phyloP scores from a whole-genome alignment of 2,797 vertebrate species.

The Enteromius trimaculatus region DNA sequence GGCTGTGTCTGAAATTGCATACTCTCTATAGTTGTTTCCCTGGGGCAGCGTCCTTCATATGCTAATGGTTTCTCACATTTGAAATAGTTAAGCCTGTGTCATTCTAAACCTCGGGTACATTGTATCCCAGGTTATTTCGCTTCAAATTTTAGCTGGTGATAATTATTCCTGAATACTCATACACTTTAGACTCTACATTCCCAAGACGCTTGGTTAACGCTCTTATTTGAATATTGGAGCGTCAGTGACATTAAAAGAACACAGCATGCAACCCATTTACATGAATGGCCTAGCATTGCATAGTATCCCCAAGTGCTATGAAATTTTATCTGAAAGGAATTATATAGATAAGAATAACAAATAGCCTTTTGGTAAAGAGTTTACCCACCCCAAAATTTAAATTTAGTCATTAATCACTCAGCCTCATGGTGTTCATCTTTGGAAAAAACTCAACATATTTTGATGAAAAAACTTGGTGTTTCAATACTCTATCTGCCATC shows the following conservation, averaged over 20 bases:
- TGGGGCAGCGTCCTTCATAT: not conserved
- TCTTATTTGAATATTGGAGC: not conserved
- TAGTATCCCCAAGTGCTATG: not conserved
- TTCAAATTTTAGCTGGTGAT: not conserved
- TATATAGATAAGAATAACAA: not conserved
- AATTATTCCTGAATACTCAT: not conserved
- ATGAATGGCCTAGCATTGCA: not conserved
- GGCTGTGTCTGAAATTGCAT: not conserved
- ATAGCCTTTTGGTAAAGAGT: too few species aligned
- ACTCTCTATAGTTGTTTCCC: not conserved
- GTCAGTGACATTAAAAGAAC: not conserved
- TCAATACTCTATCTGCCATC: too few species aligned
- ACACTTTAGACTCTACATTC: not conserved
- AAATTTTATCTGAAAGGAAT: not conserved
- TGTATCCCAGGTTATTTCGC: not conserved
- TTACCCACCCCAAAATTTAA: too few species aligned
- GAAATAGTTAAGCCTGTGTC: not conserved
- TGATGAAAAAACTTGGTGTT: too few species aligned
- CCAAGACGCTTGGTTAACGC: not conserved
- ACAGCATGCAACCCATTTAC: not conserved
- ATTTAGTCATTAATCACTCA: too few species aligned
- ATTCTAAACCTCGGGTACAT: not conserved
- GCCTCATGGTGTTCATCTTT: too few species aligned
- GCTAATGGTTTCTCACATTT: not conserved
- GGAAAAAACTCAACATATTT: too few species aligned